Conservation (phyloP, 2,113 vertebrate genomes). For the Entosphenus tridentatus region DNA sequence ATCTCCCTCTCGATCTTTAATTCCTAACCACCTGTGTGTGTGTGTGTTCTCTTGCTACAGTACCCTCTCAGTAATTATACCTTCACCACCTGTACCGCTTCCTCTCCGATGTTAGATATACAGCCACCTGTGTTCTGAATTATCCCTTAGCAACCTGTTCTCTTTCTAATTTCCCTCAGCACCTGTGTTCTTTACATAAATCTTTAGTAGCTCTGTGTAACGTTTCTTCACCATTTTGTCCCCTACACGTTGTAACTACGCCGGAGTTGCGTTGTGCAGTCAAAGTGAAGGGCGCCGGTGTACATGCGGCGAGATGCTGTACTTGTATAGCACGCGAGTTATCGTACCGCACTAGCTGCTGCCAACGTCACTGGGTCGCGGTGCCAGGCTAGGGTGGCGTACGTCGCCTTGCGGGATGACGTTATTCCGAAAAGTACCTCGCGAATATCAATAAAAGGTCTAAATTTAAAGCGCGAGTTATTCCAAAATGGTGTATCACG, state of each 20-base stretch:
- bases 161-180: neutral
- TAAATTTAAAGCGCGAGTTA: too few relatives aligned
- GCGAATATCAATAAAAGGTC: too few relatives aligned
- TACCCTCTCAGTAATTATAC: neutral
- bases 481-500: too few relatives aligned
- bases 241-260: neutral
- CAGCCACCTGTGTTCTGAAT: neutral
- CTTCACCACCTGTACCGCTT: neutral
- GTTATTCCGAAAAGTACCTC: too few relatives aligned
- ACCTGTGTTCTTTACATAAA: neutral
- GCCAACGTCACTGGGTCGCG: neutral
- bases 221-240: neutral
- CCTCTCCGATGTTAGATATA: neutral
- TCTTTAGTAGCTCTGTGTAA: neutral
- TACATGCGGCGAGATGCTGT: neutral
- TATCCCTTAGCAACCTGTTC: neutral
- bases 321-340: neutral
- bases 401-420: too few relatives aligned
- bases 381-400: too few relatives aligned
- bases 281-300: neutral
- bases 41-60: neutral
- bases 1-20: constrained; percentile 8
- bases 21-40: neutral
- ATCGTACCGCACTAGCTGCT: neutral
- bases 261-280: neutral